A percentile compares a stretch with the other conserved stretches of the same genome.
Evolutionary conservation across 2,888 invertebrate species (phyloP).

Genomic region (Catocala sponsa): DNA sequence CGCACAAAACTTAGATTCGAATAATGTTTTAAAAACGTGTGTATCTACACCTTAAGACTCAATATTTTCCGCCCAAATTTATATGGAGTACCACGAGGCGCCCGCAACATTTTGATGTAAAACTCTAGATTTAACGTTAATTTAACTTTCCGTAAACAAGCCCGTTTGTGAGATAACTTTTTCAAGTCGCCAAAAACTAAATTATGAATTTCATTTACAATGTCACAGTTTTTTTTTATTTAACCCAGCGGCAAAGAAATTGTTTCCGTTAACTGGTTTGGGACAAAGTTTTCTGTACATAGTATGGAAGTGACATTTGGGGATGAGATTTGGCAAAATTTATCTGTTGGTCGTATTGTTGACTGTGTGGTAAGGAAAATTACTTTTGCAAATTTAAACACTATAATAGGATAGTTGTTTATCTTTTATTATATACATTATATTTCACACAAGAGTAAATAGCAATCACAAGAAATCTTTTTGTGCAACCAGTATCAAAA

Average conservation of each 20-base stretch:
- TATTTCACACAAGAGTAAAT: no score
- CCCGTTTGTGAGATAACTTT: constrained; percentile 52
- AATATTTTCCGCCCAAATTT: no score
- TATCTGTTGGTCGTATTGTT: not conserved
- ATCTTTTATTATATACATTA: no score
- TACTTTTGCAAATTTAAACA: no score
- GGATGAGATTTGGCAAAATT: constrained; percentile 4
- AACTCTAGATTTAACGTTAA: constrained; percentile 53
- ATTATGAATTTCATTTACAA: constrained; percentile 67
- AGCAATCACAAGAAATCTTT: no score
- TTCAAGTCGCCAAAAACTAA: constrained; percentile 58
- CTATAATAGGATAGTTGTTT: no score
- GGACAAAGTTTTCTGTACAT: constrained; percentile 26
- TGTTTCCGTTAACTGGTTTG: constrained; percentile 42
- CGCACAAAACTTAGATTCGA: no score
- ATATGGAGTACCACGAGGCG: not conserved
- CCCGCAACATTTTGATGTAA: constrained; percentile 34
- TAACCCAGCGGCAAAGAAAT: constrained; percentile 48
- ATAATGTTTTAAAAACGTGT: not conserved
- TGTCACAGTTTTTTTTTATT: constrained; percentile 45
- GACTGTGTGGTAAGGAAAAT: no score
- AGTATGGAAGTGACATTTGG: constrained; percentile 9
- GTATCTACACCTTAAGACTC: constrained; percentile 5
- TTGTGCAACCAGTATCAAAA: no score
- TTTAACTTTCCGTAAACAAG: constrained; percentile 68